Percentiles rank a stretch among this genome's conserved stretches.
These are phyloP conservation scores for Gymnocephalus cernua DNA, from an alignment of 2,113 vertebrate species.

Conservation along the genomic window DNA sequence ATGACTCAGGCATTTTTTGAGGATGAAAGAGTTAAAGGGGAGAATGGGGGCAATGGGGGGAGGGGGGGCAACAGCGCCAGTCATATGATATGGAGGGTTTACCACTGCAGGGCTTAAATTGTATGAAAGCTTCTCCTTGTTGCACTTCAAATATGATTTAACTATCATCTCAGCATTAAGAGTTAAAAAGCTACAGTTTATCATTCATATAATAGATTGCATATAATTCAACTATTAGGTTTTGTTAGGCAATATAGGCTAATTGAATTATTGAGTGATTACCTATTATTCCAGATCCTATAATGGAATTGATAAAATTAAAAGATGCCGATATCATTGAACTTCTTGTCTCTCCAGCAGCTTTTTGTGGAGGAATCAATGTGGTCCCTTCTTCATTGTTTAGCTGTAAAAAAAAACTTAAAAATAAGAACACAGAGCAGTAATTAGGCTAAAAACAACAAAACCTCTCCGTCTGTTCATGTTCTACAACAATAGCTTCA, in stretches of 20 bases:
- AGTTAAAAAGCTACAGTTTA: background rate
- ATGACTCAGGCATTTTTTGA: conserved; percentile 11
- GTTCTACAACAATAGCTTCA: background rate
- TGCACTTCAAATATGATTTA: conserved; percentile 13
- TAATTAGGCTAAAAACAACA: background rate
- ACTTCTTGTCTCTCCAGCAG: conserved; percentile 69
- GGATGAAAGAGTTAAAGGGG: conserved; percentile 52
- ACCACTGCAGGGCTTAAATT: conserved; percentile 34
- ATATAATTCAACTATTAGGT: background rate
- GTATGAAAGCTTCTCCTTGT: conserved; percentile 51
- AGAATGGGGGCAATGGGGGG: background rate
- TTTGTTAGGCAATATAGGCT: background rate
- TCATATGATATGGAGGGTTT: conserved; percentile 74
- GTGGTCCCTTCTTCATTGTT: conserved; percentile 79
- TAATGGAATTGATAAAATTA: conserved; percentile 96
- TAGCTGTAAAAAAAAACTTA: conserved; percentile 32
- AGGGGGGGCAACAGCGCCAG: conserved; percentile 51
- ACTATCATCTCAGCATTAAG: background rate
- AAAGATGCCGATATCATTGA: conserved; percentile 88
- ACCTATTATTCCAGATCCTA: conserved; percentile 96
- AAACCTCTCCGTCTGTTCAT: background rate
- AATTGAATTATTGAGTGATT: background rate
- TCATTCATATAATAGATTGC: background rate
- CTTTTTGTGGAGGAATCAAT: conserved; percentile 79
- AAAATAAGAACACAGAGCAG: background rate